Evolutionary conservation across 1,140 invertebrate genomes (phyloP).

Genomic region (Caerostris extrusa): DNA sequence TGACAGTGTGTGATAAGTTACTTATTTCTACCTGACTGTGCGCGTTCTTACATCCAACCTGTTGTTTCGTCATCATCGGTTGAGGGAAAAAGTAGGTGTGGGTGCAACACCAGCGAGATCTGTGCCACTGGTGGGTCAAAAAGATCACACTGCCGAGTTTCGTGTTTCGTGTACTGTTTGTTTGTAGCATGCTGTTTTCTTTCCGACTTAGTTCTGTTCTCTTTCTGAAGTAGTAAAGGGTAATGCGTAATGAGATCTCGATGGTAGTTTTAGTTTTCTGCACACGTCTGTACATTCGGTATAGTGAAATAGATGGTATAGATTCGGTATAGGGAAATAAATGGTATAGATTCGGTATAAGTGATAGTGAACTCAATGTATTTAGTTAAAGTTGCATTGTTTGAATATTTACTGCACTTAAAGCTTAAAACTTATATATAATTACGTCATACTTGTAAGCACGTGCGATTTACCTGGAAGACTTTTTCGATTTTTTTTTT

Average conservation of each 20-base stretch:
- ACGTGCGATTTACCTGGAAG: too few relatives aligned
- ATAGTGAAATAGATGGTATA: too few relatives aligned
- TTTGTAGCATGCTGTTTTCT: neutral
- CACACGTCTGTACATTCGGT: neutral
- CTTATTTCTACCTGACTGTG: neutral
- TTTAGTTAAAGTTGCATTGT: too few relatives aligned
- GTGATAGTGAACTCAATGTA: too few relatives aligned
- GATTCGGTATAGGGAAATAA: too few relatives aligned
- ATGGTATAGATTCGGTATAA: too few relatives aligned
- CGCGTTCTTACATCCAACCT: conserved; percentile 26
- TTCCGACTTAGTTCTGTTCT: neutral
- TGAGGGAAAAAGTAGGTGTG: conserved; percentile 51
- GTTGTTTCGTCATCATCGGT: conserved; percentile 22
- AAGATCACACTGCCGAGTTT: conserved; percentile 26
- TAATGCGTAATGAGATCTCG: neutral
- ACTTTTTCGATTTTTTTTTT: too few relatives aligned
- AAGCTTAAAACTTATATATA: too few relatives aligned
- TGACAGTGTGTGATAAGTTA: neutral
- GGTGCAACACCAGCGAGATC: conserved; percentile 55
- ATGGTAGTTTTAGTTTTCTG: neutral
- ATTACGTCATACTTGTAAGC: too few relatives aligned
- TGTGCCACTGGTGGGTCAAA: conserved; percentile 49
- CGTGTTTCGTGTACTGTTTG: neutral
- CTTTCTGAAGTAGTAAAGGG: neutral
- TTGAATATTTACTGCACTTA: too few relatives aligned